phyloP scores from a whole-genome alignment of 2,797 vertebrate genomes.

The Bradypodion ventrale region DNA sequence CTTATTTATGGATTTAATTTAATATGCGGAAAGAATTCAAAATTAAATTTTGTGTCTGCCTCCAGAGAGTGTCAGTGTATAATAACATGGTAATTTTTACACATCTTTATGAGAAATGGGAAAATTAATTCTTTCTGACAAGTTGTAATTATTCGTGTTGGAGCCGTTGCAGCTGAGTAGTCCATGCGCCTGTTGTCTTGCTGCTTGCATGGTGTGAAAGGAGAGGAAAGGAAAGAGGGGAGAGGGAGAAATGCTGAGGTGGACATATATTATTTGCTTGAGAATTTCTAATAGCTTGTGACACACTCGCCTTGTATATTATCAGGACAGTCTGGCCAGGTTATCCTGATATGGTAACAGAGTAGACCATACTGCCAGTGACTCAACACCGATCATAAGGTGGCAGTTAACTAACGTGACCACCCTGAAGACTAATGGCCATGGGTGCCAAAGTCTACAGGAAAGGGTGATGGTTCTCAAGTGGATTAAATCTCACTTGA shows the following conservation, averaged over 20 bases:
- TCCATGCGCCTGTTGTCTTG: slow-evolving; percentile 93
- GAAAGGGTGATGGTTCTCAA: too few species aligned
- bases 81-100: slow-evolving; percentile 99
- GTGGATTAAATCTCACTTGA: too few species aligned
- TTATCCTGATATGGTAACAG: too few species aligned
- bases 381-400: too few species aligned
- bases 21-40: slow-evolving; percentile 99
- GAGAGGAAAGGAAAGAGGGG: slow-evolving; percentile 68
- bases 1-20: slow-evolving; percentile 99
- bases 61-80: slow-evolving; percentile 99
- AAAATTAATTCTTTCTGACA: slow-evolving; percentile 99
- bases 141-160: slow-evolving; percentile 99
- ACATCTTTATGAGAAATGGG: slow-evolving; percentile 99
- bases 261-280: slow-evolving; percentile 80
- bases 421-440: too few species aligned
- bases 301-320: slow-evolving; percentile 79
- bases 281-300: slow-evolving; percentile 82
- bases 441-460: too few species aligned
- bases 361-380: too few species aligned
- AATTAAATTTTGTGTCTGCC: slow-evolving; percentile 99
- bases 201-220: slow-evolving; percentile 85
- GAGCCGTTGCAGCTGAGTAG: slow-evolving; percentile 99
- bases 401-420: too few species aligned
- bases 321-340: too few species aligned
- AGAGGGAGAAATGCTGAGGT: slow-evolving; percentile 52